These are phyloP conservation scores for Whitmania pigra DNA, from an alignment of 1,140 invertebrate genomes.

Conservation along the genomic window DNA sequence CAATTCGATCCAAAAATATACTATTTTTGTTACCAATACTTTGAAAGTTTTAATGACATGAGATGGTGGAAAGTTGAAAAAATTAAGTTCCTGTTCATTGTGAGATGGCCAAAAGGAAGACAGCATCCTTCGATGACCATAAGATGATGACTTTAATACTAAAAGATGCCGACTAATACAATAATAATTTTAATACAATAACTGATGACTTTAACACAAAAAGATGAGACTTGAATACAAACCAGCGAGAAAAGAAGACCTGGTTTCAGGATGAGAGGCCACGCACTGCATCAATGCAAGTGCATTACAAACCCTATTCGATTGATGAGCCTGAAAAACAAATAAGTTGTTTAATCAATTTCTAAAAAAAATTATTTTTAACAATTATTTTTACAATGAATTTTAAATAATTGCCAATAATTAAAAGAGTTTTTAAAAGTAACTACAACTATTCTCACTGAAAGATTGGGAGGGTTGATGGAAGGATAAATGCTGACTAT, in stretches of 20 bases:
- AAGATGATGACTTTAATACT: too few species aligned
- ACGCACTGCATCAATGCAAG: slow-evolving; percentile 93
- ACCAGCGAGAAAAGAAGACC: slow-evolving; percentile 75
- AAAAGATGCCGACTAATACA: neutral
- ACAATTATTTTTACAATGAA: too few species aligned
- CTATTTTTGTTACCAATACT: neutral
- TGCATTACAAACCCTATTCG: slow-evolving; percentile 93
- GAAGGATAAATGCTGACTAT: slow-evolving; percentile 91
- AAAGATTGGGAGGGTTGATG: slow-evolving; percentile 89
- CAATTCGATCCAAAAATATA: neutral
- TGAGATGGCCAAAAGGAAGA: too few species aligned
- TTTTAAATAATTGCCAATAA: neutral
- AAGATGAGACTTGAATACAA: slow-evolving; percentile 18
- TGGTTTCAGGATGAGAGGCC: slow-evolving; percentile 94
- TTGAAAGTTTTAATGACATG: too few species aligned
- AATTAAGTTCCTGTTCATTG: too few species aligned
- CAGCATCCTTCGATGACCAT: too few species aligned
- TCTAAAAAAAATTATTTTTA: neutral
- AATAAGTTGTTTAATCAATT: neutral
- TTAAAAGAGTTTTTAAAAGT: neutral
- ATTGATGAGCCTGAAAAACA: slow-evolving; percentile 47
- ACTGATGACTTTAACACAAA: too few species aligned
- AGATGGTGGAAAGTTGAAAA: too few species aligned
- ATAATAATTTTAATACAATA: too few species aligned
- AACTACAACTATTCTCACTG: slow-evolving; percentile 43